Base-by-base conservation (phyloP, 2,113 vertebrate genomes). In the Syngnathus floridae region DNA sequence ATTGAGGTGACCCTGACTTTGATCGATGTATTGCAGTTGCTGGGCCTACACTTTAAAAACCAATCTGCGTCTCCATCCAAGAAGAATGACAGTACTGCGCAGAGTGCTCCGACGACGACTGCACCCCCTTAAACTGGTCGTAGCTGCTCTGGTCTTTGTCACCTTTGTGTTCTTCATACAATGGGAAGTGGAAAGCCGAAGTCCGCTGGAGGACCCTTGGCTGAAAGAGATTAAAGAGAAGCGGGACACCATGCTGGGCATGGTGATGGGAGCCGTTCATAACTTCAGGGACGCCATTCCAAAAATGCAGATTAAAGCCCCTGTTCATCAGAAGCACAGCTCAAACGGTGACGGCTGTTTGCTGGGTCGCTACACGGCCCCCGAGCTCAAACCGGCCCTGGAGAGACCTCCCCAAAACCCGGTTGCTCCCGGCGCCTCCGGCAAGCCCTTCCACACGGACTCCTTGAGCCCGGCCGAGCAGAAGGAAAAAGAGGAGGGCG, bases 271-370 rank as follows among this genome's bases (percentile, higher is more conserved):
- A 68, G 96, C 96, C 37, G 90, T 99, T 83, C 94, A 96, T 88
- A 98, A 98, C 88, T 90, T 99, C 71, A 93, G 93, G 89, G 94
- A 92, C 22, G 92, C 81, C 31, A 94, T 96, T 87, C 96, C 96
- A 86, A 98, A 97, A 90, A 93, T 99, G 95, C 97, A 99, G 84
- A 99, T 99, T 86, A 90, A 87, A 84, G 96, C 96, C 45, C 97
- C 97, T 0, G 66, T 93, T 11, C 92, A 91, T 59, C 89, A 91
- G 84, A 91, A 79, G 73, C 87, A 89, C 17, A 66, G 80, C 51
- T 82, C 79, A 55, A 89, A 75, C 8, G 52, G 82, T 58, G 83
- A 62, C 37, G 88, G 77, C 59, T 99, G 97, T 82, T 90, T 93
- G 75, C 88, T 91, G 6, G 97, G 97, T 51, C 88, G 90, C 77